phyloP scores from a whole-genome alignment of 2,888 invertebrate genomes.

The Amiota mariae region DNA sequence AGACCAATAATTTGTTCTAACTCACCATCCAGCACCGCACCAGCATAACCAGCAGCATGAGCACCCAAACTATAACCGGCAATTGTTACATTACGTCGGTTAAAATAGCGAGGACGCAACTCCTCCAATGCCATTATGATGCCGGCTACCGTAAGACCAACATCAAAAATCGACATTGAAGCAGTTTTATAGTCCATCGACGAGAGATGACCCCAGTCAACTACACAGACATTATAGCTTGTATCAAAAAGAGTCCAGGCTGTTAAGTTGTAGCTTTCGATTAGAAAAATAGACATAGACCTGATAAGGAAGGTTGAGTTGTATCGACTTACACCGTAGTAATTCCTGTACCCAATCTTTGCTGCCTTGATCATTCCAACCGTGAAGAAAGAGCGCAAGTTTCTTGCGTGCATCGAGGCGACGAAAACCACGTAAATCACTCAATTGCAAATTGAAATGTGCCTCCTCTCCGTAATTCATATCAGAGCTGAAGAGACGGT shows the following conservation, averaged over 20 bases:
- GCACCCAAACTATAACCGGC: slow-evolving; percentile 72
- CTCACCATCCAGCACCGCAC: slow-evolving; percentile 62
- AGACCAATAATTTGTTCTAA: slow-evolving; percentile 72
- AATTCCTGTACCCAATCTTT: slow-evolving; percentile 70
- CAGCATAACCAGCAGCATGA: slow-evolving; percentile 72
- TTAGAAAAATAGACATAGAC: neutral
- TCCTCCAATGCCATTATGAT: slow-evolving; percentile 68
- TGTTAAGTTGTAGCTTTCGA: slow-evolving; percentile 34
- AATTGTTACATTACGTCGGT: slow-evolving; percentile 66
- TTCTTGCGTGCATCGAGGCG: slow-evolving; percentile 59
- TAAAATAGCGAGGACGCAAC: slow-evolving; percentile 56
- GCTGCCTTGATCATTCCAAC: slow-evolving; percentile 71
- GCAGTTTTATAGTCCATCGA: slow-evolving; percentile 69
- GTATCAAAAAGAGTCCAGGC: slow-evolving; percentile 69
- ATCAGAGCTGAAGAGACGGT: slow-evolving; percentile 53
- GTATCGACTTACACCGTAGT: slow-evolving; percentile 58
- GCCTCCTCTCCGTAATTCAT: slow-evolving; percentile 52
- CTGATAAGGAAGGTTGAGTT: neutral
- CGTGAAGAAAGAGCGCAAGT: slow-evolving; percentile 70
- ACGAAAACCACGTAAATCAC: slow-evolving; percentile 66
- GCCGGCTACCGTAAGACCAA: slow-evolving; percentile 70
- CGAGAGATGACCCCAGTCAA: slow-evolving; percentile 71
- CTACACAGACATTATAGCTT: slow-evolving; percentile 68
- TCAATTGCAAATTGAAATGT: slow-evolving; percentile 64
- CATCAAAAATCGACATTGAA: slow-evolving; percentile 71